These are phyloP conservation scores for Agrilus cyanescens DNA, from an alignment of 2,888 invertebrate genomes.

Conservation along the genomic window DNA sequence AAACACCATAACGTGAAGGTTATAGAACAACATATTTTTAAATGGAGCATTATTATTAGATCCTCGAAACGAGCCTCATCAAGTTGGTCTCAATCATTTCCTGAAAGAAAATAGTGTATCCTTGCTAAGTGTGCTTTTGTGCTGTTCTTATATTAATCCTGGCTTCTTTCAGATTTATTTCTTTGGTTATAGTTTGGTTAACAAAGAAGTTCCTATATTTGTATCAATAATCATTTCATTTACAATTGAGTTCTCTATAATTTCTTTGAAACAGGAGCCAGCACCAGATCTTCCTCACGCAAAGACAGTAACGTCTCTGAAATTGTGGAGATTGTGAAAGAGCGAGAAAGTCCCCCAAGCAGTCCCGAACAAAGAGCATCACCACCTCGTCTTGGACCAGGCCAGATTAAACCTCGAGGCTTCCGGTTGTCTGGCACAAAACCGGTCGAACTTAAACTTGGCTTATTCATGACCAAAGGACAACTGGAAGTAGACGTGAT, in stretches of 20 bases:
- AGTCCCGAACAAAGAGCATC: slow-evolving; percentile 38
- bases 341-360: slow-evolving; percentile 41
- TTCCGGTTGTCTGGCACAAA: slow-evolving; percentile 55
- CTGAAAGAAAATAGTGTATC: too few relatives aligned
- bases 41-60: too few relatives aligned
- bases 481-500: slow-evolving; percentile 81
- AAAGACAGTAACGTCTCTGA: slow-evolving; percentile 49
- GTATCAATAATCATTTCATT: too few relatives aligned
- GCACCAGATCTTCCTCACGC: slow-evolving; percentile 33
- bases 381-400: slow-evolving; percentile 57
- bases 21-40: too few relatives aligned
- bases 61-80: too few relatives aligned
- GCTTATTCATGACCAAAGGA: slow-evolving; percentile 82
- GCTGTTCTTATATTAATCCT: too few relatives aligned
- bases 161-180: too few relatives aligned
- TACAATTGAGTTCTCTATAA: slow-evolving; percentile 1
- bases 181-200: too few relatives aligned
- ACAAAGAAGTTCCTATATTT: too few relatives aligned
- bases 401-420: slow-evolving; percentile 69
- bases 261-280: slow-evolving; percentile 14
- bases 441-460: slow-evolving; percentile 74
- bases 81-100: too few relatives aligned
- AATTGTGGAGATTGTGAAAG: slow-evolving; percentile 37
- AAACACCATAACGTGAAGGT: too few relatives aligned
- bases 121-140: too few relatives aligned